Evolutionary conservation across 2,888 invertebrate genomes (phyloP).

Genomic region (Mythimna vitellina): DNA sequence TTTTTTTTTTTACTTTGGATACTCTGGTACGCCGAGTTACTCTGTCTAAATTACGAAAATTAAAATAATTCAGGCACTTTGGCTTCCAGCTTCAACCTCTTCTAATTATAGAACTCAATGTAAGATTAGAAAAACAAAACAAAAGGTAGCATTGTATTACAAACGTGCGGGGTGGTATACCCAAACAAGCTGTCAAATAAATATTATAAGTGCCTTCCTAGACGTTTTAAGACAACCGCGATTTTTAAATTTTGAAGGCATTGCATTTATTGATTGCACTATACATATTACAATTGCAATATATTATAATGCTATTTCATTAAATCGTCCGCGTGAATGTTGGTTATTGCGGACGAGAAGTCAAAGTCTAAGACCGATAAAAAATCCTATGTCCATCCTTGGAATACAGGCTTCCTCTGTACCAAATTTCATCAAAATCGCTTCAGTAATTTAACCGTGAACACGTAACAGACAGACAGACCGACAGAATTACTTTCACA

Average conservation of each 20-base stretch:
- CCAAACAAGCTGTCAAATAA: neutral
- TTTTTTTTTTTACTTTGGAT: constrained; percentile 1
- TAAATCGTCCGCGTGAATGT: too few relatives aligned
- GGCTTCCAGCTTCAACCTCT: neutral
- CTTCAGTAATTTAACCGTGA: too few relatives aligned
- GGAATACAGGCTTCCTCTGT: too few relatives aligned
- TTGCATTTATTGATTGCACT: too few relatives aligned
- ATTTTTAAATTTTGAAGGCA: neutral
- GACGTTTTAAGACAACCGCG: neutral
- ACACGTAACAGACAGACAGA: too few relatives aligned
- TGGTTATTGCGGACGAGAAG: too few relatives aligned
- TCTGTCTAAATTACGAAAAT: neutral
- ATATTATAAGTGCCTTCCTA: neutral
- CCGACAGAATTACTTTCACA: too few relatives aligned
- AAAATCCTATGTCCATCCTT: too few relatives aligned
- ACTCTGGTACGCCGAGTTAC: neutral
- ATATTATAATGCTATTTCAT: too few relatives aligned
- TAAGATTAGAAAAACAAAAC: constrained; percentile 9
- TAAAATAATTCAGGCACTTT: neutral
- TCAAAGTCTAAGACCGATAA: too few relatives aligned
- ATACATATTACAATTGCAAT: too few relatives aligned
- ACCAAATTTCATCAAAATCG: too few relatives aligned
- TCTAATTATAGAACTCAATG: constrained; percentile 10
- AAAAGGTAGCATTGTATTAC: constrained; percentile 8
- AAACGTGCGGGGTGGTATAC: neutral